phyloP scores from a whole-genome alignment of 2,797 vertebrate genomes.

The Mormyrops boulengeri region DNA sequence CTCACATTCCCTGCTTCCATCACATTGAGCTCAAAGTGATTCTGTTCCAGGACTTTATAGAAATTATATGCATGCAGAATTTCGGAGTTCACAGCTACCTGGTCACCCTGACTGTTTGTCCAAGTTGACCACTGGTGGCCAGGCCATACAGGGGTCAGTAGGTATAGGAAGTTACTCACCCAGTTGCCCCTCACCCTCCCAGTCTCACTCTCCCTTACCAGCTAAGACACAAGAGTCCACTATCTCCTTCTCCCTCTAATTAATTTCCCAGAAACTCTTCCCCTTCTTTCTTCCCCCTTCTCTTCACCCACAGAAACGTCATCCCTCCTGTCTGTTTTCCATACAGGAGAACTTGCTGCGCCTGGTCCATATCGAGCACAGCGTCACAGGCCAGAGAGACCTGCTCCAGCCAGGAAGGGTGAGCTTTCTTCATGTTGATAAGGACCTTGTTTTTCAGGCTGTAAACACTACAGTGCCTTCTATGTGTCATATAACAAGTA shows the following conservation, averaged over 20 bases:
- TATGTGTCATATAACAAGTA: not conserved
- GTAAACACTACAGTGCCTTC: not conserved
- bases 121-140: not conserved
- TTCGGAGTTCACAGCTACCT: not conserved
- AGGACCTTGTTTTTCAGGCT: conserved; percentile 28
- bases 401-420: conserved; percentile 90
- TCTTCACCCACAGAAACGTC: conserved; percentile 36
- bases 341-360: conserved; percentile 88
- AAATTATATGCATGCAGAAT: not conserved
- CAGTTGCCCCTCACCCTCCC: not conserved
- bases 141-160: not conserved
- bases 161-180: not conserved
- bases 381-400: conserved; percentile 75
- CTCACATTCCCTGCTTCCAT: not conserved
- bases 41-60: not conserved
- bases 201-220: not conserved
- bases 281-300: conserved; percentile 28
- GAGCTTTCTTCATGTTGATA: conserved; percentile 49
- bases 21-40: not conserved
- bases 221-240: conserved; percentile 41
- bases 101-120: not conserved
- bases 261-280: conserved; percentile 44
- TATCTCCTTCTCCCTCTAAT: conserved; percentile 36
- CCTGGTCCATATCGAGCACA: conserved; percentile 91
- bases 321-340: conserved; percentile 13